phyloP scores from a whole-genome alignment of 2,113 vertebrate species.

The Hemibates koningsi region DNA sequence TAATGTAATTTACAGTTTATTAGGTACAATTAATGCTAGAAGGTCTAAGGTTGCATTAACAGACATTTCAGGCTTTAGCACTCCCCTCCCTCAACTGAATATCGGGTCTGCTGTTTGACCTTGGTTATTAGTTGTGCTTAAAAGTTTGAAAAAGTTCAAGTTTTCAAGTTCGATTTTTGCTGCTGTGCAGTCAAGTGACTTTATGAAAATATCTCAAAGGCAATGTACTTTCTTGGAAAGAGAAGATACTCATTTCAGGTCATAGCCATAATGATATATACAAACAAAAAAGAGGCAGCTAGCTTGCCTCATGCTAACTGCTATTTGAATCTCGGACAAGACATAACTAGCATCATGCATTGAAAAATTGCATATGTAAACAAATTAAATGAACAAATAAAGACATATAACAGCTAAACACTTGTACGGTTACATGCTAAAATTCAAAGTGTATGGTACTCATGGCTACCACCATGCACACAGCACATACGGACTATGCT shows the following conservation, averaged over 20 bases:
- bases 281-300: neutral
- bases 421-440: neutral
- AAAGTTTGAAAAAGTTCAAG: neutral
- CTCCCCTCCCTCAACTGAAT: neutral
- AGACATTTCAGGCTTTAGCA: neutral
- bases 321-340: neutral
- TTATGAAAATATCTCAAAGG: neutral
- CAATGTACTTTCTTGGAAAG: neutral
- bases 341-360: neutral
- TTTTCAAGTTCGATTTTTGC: neutral
- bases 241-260: neutral
- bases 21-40: neutral
- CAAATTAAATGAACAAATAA: neutral
- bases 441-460: neutral
- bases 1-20: neutral
- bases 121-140: neutral
- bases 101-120: neutral
- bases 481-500: neutral
- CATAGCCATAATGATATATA: neutral
- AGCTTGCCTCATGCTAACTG: neutral
- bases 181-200: neutral
- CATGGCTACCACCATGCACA: neutral
- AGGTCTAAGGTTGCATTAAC: neutral
- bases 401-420: neutral
- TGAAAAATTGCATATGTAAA: neutral